A percentile compares a stretch with the other conserved stretches of the same genome.
phyloP scores from a whole-genome alignment of 2,888 invertebrate genomes.

The Antitype chi region DNA sequence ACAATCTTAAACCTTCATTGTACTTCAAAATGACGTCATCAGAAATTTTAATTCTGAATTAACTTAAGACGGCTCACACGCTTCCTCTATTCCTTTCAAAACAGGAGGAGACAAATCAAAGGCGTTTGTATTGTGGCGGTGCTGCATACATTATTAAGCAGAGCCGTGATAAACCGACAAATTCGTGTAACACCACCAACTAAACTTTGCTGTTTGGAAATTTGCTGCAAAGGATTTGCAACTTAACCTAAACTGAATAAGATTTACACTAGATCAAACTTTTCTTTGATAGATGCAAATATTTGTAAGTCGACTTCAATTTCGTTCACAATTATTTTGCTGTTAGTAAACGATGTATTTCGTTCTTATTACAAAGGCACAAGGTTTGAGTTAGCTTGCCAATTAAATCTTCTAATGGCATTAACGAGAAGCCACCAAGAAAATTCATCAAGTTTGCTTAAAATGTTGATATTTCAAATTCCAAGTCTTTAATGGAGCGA shows the following conservation, averaged over 20 bases:
- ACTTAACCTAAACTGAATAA: constrained; percentile 33
- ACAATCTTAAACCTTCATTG: background rate
- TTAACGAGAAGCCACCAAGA: constrained; percentile 35
- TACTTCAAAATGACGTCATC: constrained; percentile 10
- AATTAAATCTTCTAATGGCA: constrained; percentile 2
- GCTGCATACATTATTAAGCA: constrained; percentile 82
- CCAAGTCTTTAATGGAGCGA: constrained; percentile 74
- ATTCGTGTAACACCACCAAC: constrained; percentile 64
- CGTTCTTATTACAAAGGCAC: constrained; percentile 26
- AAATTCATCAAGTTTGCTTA: constrained; percentile 74
- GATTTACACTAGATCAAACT: constrained; percentile 16
- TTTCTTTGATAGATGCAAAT: constrained; percentile 2
- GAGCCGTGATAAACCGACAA: constrained; percentile 75
- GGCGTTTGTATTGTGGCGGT: constrained; percentile 72
- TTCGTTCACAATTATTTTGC: constrained; percentile 51
- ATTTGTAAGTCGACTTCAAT: constrained; percentile 52
- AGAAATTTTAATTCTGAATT: background rate
- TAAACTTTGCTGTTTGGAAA: background rate
- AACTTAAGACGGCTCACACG: constrained; percentile 27
- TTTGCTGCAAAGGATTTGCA: background rate
- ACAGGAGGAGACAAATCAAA: constrained; percentile 79
- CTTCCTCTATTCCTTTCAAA: constrained; percentile 58
- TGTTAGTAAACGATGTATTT: constrained; percentile 40
- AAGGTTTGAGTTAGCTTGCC: constrained; percentile 55
- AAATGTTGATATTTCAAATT: constrained; percentile 78